Evolutionary conservation across 2,888 invertebrate genomes (phyloP), one percentile per base, ranked within the genome.

Genomic region (Drosophila sordidapex): DNA sequence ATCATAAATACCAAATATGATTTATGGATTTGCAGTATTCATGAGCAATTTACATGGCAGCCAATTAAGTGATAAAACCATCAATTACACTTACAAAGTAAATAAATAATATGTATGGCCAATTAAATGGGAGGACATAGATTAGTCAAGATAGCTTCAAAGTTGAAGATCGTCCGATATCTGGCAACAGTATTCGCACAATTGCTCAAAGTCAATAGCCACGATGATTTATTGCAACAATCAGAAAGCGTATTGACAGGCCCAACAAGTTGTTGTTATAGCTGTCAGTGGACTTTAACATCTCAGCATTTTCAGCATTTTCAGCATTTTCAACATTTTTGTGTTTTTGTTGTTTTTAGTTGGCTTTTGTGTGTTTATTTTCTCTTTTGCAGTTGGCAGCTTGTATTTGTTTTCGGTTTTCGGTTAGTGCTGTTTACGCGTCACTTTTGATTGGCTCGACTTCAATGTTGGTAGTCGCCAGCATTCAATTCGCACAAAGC

Each of bases 151-250:
- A 8, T 8, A 35, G 33, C 27, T 25, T n/a, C 18, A 18, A 40
- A 49, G 25, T 11, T 4, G 29, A 36, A 48, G 29, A 64, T 25
- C 36, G 27, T 27, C 43, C 29, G 15, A 56, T 40, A 56, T 27
- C 49, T 43, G 36, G 63, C 67, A 68, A 38, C 63, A 36, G 57
- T 69, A 67, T 65, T 80, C 81, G 51, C 66, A 65, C 76, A 72
- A 74, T 78, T 83, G 64, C 76, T 85, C 78, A 81, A 85, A 82
- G 85, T 87, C 85, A 83, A 77, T 29, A 8, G 38, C 13, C 57
- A 63, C 52, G 31, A 46, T 70, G 70, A 88, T 88, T 77, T 73
- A 83, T 81, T 75, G 46, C 69, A 31, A 38, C 27, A 68, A 58
- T 79, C 81, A 58, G 56, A 70, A 57, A 43, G 33, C 27, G 33